A percentile compares a stretch with the other conserved stretches of the same genome.
phyloP scores from a whole-genome alignment of 2,797 vertebrate species.

The Lindbergichthys nudifrons region DNA sequence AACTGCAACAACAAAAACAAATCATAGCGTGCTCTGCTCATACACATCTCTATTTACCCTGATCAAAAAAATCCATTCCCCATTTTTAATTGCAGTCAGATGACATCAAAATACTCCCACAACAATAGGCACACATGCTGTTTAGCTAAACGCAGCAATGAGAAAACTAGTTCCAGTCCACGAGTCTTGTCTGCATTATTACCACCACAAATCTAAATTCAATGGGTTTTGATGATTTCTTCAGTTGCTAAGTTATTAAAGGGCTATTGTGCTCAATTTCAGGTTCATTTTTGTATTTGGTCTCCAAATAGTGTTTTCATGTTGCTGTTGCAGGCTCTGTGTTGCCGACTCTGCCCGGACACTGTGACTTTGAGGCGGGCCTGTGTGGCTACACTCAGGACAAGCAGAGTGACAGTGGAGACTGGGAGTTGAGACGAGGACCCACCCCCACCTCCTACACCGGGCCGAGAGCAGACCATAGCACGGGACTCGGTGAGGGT shows the following conservation, averaged over 20 bases:
- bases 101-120: too few species aligned
- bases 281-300: too few species aligned
- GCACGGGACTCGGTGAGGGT: constrained; percentile 92
- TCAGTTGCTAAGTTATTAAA: too few species aligned
- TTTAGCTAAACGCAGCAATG: not conserved
- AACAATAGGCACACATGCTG: not conserved
- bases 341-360: constrained; percentile 78
- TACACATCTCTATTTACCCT: not conserved
- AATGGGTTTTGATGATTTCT: too few species aligned
- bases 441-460: constrained; percentile 95
- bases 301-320: not conserved
- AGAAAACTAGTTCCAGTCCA: too few species aligned
- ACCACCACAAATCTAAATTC: too few species aligned
- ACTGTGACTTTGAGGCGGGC: constrained; percentile 92
- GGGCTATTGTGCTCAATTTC: too few species aligned
- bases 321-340: constrained; percentile 69
- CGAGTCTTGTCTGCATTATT: too few species aligned
- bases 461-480: constrained; percentile 94
- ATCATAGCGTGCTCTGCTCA: not conserved
- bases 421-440: constrained; percentile 90
- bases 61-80: not conserved
- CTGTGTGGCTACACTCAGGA: constrained; percentile 91
- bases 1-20: not conserved
- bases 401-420: constrained; percentile 80
- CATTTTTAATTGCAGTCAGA: too few species aligned